phyloP scores from a whole-genome alignment of 2,113 vertebrate species.

The Elephas maximus region DNA sequence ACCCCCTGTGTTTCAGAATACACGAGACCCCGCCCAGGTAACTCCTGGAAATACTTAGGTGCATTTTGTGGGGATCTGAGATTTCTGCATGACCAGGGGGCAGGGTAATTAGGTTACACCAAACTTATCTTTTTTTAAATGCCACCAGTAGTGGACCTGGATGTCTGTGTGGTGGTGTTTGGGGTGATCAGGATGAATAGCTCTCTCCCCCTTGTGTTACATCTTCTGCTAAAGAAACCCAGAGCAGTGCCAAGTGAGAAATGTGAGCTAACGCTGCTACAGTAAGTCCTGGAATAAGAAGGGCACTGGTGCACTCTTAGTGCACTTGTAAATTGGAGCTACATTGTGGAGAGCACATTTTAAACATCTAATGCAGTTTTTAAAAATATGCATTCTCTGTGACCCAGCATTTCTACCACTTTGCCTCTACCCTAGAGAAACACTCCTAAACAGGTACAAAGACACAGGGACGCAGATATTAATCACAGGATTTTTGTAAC shows the following conservation, averaged over 20 bases:
- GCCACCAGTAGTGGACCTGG: background rate
- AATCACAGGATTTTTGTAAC: slow-evolving; percentile 39
- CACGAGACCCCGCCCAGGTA: background rate
- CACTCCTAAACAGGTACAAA: slow-evolving; percentile 28
- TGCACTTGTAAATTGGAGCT: slow-evolving; percentile 33
- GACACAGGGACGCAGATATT: background rate
- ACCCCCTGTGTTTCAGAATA: background rate
- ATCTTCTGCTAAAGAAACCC: background rate
- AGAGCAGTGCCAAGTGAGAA: slow-evolving; percentile 1
- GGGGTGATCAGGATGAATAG: background rate
- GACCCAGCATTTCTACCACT: slow-evolving; percentile 25
- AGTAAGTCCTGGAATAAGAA: background rate
- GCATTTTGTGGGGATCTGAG: background rate
- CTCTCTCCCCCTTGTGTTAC: background rate
- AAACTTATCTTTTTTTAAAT: slow-evolving; percentile 11
- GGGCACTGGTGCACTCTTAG: background rate
- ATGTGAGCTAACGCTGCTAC: background rate
- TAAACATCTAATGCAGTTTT: slow-evolving; percentile 51
- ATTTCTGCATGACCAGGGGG: background rate
- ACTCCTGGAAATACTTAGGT: slow-evolving; percentile 16
- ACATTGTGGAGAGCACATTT: slow-evolving; percentile 28
- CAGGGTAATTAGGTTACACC: background rate
- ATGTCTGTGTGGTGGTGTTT: background rate
- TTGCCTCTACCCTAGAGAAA: slow-evolving; percentile 8
- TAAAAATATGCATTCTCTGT: slow-evolving; percentile 13